Evolutionary conservation across 2,113 vertebrate genomes (phyloP).

Genomic region (Zeus faber): DNA sequence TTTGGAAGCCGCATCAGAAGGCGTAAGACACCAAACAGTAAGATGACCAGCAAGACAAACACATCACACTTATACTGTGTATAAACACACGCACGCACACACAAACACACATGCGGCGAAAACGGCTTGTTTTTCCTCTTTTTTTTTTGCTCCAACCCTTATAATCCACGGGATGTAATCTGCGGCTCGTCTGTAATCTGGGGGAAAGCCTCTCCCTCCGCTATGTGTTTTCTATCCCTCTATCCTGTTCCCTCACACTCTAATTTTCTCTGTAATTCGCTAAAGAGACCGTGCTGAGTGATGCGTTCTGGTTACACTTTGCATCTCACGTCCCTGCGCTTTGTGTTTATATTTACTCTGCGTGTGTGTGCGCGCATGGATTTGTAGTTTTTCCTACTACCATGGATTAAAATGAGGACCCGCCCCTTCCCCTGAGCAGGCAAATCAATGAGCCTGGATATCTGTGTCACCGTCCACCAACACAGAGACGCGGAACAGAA

Average conservation of each 20-base stretch:
- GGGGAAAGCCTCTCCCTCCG: conserved; percentile 57
- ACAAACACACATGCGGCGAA: conserved; percentile 19
- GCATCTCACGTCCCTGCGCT: conserved; percentile 39
- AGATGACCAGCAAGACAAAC: not conserved
- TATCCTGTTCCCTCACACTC: conserved; percentile 63
- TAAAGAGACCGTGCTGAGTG: conserved; percentile 60
- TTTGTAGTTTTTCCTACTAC: conserved; percentile 20
- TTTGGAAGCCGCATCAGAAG: no score
- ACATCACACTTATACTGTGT: no score
- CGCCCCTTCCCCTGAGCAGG: conserved; percentile 23
- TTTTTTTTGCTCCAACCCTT: conserved; percentile 52
- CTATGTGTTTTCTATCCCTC: conserved; percentile 59
- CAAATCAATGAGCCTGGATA: conserved; percentile 55
- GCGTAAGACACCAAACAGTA: no score
- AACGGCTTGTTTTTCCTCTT: conserved; percentile 37
- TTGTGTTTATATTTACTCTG: conserved; percentile 20
- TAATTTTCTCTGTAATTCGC: conserved; percentile 70
- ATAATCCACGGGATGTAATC: conserved; percentile 68
- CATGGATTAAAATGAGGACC: conserved; percentile 59
- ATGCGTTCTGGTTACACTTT: conserved; percentile 51
- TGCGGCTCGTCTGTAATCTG: conserved; percentile 67
- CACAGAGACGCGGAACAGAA: no score
- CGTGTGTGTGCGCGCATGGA: conserved; percentile 5
- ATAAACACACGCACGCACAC: conserved; percentile 8
- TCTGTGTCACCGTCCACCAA: conserved; percentile 53